Evolutionary conservation across 1,140 invertebrate genomes (phyloP), one percentile per base, ranked within the genome.

Genomic region (Apocrypta bakeri): DNA sequence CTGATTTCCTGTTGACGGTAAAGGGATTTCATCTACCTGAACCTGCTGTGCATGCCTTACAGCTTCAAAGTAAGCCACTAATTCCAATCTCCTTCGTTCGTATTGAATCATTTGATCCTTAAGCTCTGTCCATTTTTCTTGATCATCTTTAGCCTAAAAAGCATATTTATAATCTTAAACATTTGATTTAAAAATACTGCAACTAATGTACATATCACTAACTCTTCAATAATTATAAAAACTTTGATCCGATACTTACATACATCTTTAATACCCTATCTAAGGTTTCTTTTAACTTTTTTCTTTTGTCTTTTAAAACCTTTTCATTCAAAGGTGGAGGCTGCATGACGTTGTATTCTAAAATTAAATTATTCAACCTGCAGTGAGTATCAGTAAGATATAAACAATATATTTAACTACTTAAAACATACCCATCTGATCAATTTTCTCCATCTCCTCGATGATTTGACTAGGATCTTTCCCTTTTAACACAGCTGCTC

Each of bases 401-500:
- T 29, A 11, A 6, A 27, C 6, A 29, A 12, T 25, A 12, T 27
- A 66, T 3, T 27, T 82, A 76, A 83, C 42, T 73, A 74, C 75
- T 81, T 79, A 79, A 69, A 64, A 87, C 87, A 88, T 94, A 98
- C 97, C 97, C 97, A 99, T 98, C 94, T 98, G 96, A 94, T 99
- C 98, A 89, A 99, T 98, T 92, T 98, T 97, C 91, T 99, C 98
- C 94, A 99, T 95, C 93, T 99, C 98, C 90, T 97, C 95, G 42
- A 99, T 94, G 77, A 99, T 95, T 90, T 98, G 97, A 80, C 95
- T 93, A 11, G 98, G 98, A 94, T 99, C 98, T 94, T 99, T 99
- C 89, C 98, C 98, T 94, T 99, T 99, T 0, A 99, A 93, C n/a
- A 99, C 98, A 78, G 98, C 98, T 81, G 97, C 97, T 87, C 98